Conservation (phyloP, 2,797 vertebrate species). For the Rhincodon typus region DNA sequence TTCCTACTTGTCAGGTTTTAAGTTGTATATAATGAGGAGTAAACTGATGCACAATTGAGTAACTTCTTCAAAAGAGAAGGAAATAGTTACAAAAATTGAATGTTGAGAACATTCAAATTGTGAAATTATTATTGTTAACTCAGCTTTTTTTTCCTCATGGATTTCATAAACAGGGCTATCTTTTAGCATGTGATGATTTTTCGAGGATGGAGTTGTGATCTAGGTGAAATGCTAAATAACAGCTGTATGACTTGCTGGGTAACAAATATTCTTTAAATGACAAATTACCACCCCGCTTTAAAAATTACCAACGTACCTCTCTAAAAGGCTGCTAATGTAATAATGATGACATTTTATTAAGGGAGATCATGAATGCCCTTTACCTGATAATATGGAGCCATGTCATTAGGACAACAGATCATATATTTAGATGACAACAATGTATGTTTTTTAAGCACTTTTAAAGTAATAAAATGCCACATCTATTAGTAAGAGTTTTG, state of each 20-base stretch:
- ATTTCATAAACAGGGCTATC: not conserved
- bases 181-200: not conserved
- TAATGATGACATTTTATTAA: not conserved
- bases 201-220: not conserved
- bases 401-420: not conserved
- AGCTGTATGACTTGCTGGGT: not conserved
- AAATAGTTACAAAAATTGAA: not conserved
- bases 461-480: no score
- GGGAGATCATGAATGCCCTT: not conserved
- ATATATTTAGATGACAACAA: not conserved
- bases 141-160: not conserved
- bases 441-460: no score
- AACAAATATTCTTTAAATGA: not conserved
- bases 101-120: not conserved
- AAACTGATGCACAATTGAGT: not conserved
- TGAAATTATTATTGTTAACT: not conserved
- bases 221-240: not conserved
- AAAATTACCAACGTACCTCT: not conserved
- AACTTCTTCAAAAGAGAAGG: not conserved
- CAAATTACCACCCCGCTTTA: not conserved
- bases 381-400: not conserved
- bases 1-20: not conserved
- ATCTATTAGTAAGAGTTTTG: no score
- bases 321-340: not conserved
- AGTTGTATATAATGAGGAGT: not conserved